These are phyloP conservation scores for Micropterix aruncella DNA, from an alignment of 2,888 invertebrate species.

Conservation along the genomic window DNA sequence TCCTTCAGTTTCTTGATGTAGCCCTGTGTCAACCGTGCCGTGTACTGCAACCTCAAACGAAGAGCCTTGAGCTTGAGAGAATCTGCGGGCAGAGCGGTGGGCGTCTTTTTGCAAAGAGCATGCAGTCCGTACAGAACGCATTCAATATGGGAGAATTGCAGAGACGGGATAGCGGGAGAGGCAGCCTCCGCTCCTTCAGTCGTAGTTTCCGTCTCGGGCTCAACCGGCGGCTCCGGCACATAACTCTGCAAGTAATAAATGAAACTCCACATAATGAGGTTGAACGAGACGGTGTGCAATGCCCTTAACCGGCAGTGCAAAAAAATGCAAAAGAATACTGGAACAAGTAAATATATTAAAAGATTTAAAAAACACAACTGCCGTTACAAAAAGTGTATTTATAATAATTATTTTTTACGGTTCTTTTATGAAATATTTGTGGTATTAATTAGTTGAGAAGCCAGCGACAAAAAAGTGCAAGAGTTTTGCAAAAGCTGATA, in stretches of 20 bases:
- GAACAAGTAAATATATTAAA: no score
- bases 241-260: constrained; percentile 55
- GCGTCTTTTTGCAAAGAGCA: constrained; percentile 64
- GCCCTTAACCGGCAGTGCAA: no score
- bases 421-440: no score
- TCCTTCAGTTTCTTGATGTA: constrained; percentile 57
- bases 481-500: no score
- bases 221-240: constrained; percentile 76
- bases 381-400: no score
- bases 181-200: constrained; percentile 21
- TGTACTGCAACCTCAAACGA: constrained; percentile 75
- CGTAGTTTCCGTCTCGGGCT: constrained; percentile 38
- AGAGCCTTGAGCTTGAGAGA: constrained; percentile 70
- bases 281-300: no score
- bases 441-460: no score
- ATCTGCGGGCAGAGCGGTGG: constrained; percentile 59
- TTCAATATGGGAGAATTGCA: constrained; percentile 89
- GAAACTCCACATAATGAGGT: no score
- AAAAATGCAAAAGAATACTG: no score
- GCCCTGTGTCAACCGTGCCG: constrained; percentile 83
- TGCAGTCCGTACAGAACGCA: constrained; percentile 70
- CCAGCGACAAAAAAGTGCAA: no score
- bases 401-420: no score
- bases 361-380: no score
- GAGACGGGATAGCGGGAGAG: constrained; percentile 54